These are phyloP conservation scores for Pterophyllum scalare DNA, from an alignment of 2,113 vertebrate genomes.

Conservation along the genomic window DNA sequence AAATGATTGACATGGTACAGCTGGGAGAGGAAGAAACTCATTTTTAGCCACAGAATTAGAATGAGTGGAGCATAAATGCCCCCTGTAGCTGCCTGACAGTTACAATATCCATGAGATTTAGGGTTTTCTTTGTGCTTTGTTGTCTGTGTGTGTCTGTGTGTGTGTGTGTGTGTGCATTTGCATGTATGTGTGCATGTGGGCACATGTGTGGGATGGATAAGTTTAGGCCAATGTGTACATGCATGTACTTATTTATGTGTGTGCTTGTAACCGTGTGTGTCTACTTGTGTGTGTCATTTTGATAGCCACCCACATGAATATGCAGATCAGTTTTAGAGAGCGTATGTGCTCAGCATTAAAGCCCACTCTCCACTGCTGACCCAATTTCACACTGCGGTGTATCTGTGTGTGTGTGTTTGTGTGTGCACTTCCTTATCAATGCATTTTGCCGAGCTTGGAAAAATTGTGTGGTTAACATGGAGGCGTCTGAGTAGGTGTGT, in stretches of 20 bases:
- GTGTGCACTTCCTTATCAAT: conserved; percentile 70
- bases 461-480: conserved; percentile 51
- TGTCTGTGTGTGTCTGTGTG: conserved; percentile 6
- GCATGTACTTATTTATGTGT: conserved; percentile 62
- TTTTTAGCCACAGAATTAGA: conserved; percentile 65
- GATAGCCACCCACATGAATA: conserved; percentile 83
- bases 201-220: conserved; percentile 69
- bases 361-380: conserved; percentile 80
- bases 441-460: conserved; percentile 64
- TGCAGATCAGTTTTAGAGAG: conserved; percentile 80
- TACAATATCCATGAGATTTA: conserved; percentile 68
- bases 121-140: conserved; percentile 60
- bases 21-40: conserved; percentile 61
- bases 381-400: conserved; percentile 79
- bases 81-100: conserved; percentile 65
- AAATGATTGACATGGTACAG: conserved; percentile 64
- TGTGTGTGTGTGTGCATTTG: conserved; percentile 22
- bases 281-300: conserved; percentile 70
- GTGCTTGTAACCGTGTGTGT: conserved; percentile 48
- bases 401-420: conserved; percentile 53
- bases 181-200: conserved; percentile 39
- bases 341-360: conserved; percentile 81
- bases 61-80: conserved; percentile 64
- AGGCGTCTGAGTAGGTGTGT: conserved; percentile 43
- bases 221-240: conserved; percentile 62